Evolutionary conservation across 2,888 invertebrate species (phyloP).

Genomic region (Ischnus inquisitorius): DNA sequence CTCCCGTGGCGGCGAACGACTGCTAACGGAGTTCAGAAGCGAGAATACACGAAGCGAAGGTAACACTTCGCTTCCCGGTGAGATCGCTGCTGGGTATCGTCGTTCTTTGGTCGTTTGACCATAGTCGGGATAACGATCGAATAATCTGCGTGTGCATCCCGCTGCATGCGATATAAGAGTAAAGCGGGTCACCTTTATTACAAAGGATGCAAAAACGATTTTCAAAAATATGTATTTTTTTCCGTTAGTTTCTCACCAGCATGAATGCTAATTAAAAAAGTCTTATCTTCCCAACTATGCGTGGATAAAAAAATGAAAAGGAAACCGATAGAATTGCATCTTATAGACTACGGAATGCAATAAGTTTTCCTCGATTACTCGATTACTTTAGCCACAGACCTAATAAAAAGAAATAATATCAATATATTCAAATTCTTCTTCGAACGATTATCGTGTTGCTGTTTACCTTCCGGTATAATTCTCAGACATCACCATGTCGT

Average conservation of each 20-base stretch:
- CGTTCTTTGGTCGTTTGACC: conserved; percentile 66
- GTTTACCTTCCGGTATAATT: neutral
- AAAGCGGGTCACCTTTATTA: conserved; percentile 21
- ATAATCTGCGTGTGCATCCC: conserved; percentile 53
- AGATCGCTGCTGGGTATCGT: conserved; percentile 54
- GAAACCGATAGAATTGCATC: neutral
- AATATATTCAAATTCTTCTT: neutral
- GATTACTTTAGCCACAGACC: neutral
- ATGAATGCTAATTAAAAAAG: neutral
- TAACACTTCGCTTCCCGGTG: conserved; percentile 57
- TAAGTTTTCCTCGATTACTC: neutral
- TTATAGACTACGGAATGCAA: neutral
- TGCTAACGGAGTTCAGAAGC: conserved; percentile 64
- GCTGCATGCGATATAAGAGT: neutral
- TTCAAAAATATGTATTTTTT: neutral
- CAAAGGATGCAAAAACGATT: neutral
- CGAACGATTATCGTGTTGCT: neutral
- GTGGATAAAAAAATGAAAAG: neutral
- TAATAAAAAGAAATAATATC: neutral
- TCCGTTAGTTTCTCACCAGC: neutral
- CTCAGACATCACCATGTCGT: neutral
- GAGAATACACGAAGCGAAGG: conserved; percentile 53
- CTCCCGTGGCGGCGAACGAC: conserved; percentile 60
- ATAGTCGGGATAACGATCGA: conserved; percentile 79
- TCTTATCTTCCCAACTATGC: neutral